A percentile compares a stretch with the other conserved stretches of the same genome.
Conservation (phyloP, 2,113 vertebrate genomes). For the Cyphomyrus discorhynchus region DNA sequence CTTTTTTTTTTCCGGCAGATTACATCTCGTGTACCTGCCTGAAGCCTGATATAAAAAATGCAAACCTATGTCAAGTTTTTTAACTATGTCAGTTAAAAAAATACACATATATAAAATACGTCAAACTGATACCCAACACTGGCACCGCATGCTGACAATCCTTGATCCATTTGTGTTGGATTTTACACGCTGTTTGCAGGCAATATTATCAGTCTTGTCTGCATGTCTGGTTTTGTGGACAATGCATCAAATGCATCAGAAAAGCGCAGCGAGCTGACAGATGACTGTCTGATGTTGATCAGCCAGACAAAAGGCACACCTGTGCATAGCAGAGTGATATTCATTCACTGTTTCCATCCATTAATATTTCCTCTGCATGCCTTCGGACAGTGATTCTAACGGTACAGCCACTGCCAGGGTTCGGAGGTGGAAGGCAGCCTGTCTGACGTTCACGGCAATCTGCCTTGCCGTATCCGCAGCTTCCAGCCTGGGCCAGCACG, state of each 20-base stretch:
- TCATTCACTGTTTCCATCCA: background rate
- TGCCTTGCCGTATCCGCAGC: background rate
- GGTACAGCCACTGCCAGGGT: background rate
- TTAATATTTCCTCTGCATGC: background rate
- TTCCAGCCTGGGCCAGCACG: background rate
- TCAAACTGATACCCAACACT: background rate
- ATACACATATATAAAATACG: background rate
- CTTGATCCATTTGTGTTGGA: background rate
- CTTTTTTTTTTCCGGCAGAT: background rate
- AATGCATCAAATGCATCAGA: background rate
- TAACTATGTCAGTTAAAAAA: background rate
- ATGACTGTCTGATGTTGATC: background rate
- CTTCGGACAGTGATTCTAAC: background rate
- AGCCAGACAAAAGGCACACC: background rate
- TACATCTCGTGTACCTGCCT: background rate
- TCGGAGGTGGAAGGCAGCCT: background rate
- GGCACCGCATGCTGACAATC: background rate
- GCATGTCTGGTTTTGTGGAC: background rate
- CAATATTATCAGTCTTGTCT: background rate
- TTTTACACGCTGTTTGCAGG: background rate
- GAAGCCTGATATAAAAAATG: background rate
- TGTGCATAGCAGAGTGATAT: background rate
- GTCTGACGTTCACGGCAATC: background rate
- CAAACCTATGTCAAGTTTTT: background rate
- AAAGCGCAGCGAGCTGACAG: background rate